A percentile compares a stretch with the other conserved stretches of the same genome.
These are phyloP conservation scores for Hemicordylus capensis DNA, from an alignment of 2,113 vertebrate genomes.

Conservation along the genomic window DNA sequence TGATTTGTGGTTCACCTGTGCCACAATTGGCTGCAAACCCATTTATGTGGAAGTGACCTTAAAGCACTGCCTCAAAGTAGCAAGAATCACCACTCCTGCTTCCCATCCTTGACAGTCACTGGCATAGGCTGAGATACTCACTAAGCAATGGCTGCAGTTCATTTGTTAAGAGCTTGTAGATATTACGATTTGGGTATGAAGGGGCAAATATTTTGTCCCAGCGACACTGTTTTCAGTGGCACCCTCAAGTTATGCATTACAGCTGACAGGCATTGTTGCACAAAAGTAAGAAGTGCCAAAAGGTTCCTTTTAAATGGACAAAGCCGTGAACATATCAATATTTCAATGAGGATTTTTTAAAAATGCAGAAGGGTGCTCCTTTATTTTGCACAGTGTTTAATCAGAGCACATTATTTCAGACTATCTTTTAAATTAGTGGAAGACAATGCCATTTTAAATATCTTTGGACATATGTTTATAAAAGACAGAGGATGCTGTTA, in stretches of 20 bases:
- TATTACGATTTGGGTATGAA: neutral
- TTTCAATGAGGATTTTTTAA: neutral
- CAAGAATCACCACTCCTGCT: neutral
- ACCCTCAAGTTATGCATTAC: neutral
- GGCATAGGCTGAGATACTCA: neutral
- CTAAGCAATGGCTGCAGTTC: neutral
- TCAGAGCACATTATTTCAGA: neutral
- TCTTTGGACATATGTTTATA: neutral
- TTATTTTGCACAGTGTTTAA: neutral
- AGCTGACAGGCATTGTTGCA: neutral
- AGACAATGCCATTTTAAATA: neutral
- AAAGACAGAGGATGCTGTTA: neutral
- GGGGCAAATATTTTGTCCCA: neutral
- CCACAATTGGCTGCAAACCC: neutral
- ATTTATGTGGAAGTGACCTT: neutral
- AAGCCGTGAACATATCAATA: neutral
- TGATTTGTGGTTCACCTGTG: neutral
- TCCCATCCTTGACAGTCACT: neutral
- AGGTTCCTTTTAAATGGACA: neutral
- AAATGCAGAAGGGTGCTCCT: neutral
- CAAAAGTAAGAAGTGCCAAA: neutral
- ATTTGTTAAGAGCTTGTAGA: neutral
- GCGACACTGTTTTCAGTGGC: neutral
- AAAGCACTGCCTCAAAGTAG: neutral
- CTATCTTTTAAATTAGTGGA: neutral